These are phyloP conservation scores for Saccopteryx leptura DNA, from an alignment of 2,113 vertebrate genomes.

Conservation along the genomic window DNA sequence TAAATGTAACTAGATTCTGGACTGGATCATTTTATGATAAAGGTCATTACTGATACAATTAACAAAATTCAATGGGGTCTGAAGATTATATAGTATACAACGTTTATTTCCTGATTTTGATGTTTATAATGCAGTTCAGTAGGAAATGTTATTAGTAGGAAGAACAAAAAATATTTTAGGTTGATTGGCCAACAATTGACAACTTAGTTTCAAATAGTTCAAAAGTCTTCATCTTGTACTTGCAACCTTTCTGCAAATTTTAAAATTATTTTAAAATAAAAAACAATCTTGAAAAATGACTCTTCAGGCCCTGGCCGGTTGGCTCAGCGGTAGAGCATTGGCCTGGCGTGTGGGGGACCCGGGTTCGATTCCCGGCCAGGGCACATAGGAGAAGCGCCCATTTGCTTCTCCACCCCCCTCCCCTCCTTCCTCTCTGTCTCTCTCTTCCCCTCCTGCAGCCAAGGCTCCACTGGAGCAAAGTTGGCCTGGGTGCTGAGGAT, in stretches of 20 bases:
- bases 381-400: neutral
- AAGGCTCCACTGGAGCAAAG: too few relatives aligned
- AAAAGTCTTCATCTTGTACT: neutral
- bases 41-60: neutral
- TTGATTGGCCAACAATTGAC: neutral
- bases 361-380: neutral
- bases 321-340: neutral
- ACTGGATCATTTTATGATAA: neutral
- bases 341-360: too few relatives aligned
- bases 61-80: neutral
- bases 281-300: slow-evolving; percentile 34
- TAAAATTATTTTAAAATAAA: slow-evolving; percentile 11
- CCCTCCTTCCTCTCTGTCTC: too few relatives aligned
- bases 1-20: neutral
- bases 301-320: neutral
- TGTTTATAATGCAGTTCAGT: neutral
- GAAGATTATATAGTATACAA: neutral
- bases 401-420: too few relatives aligned
- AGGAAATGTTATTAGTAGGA: neutral
- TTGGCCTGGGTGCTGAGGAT: too few relatives aligned
- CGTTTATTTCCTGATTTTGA: neutral
- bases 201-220: neutral
- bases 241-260: neutral
- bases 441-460: too few relatives aligned
- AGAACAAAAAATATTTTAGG: neutral